Base-by-base conservation (phyloP, 2,888 invertebrate genomes). In the Amphipyra tragopoginis region DNA sequence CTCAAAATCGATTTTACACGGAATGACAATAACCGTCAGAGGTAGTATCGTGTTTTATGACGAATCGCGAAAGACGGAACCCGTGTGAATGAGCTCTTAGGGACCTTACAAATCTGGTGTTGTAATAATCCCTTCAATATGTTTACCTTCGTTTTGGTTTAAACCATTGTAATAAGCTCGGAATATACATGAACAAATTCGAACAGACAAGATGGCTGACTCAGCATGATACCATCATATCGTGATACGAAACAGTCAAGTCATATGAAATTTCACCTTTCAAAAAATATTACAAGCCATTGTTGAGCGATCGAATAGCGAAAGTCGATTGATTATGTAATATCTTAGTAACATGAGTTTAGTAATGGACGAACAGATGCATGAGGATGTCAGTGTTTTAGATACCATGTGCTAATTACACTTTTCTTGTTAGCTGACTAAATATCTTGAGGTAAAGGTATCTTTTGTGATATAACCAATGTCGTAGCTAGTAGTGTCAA, bases 251-350 rank as follows among this genome's bases (percentile, higher is more conserved):
- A 39, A 42, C 14, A 7, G 51, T 11, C 40, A 55, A 52, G 15
- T 49, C 60, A 57, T 43, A 40, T 29, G 36, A 52, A 54, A 48
- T 59, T 60, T 59, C 59, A 54, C 65, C 59, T 59, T 60, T 60
- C 48, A 14, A 59, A 71, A 53, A 65, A 29, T 42, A 21, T 54
- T 13, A 9, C 44, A 48, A 38, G 38, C 40, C 8, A 69, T 51
- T 69, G 51, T 69, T 2, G 34, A 7, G 10, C 29, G 5, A 15
- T 51, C 14, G 26, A 21, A 13, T 9, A 38, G 51, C 39, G 65
- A 69, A 69, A 69, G 68, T 58, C 13, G 8, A 59, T 65, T 43
- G 14, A 15, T 69, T 52, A 15, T 11, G 44, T 52, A 65, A 71
- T n/a, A n/a, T n/a, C n/a, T n/a, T n/a, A 34, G 21, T 34, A 34